A percentile compares a stretch with the other conserved stretches of the same genome.
phyloP scores from a whole-genome alignment of 2,113 vertebrate species.

The Pelecanus crispus region DNA sequence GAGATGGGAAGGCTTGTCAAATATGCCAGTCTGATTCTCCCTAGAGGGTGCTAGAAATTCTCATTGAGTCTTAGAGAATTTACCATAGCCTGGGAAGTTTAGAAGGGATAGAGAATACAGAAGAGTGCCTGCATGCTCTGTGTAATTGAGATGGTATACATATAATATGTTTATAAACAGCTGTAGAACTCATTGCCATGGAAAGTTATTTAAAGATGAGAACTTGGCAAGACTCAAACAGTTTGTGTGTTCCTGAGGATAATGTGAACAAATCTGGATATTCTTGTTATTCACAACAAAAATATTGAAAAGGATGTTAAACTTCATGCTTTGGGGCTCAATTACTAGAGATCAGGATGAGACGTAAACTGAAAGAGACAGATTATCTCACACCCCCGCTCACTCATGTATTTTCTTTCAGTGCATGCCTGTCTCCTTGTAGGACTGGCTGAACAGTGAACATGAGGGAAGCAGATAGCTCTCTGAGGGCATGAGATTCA shows the following conservation, averaged over 20 bases:
- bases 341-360: neutral
- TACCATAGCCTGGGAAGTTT: neutral
- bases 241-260: conserved; percentile 32
- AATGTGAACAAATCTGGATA: conserved; percentile 54
- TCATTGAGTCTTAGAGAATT: conserved; percentile 15
- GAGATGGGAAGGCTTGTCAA: conserved; percentile 32
- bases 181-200: conserved; percentile 34
- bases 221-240: conserved; percentile 28
- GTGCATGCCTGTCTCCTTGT: neutral
- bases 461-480: neutral
- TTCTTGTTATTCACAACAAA: conserved; percentile 40
- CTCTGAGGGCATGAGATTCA: neutral
- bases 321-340: conserved; percentile 14
- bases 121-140: neutral
- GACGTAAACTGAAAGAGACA: conserved; percentile 6
- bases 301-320: conserved; percentile 30
- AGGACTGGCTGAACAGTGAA: neutral
- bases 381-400: neutral
- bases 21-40: conserved; percentile 22
- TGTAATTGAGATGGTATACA: conserved; percentile 29
- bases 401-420: neutral
- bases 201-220: conserved; percentile 29
- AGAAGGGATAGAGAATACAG: neutral
- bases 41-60: conserved; percentile 32
- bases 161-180: conserved; percentile 44